Evolutionary conservation across 2,888 invertebrate species (phyloP).

Genomic region (Lithophane leautieri): DNA sequence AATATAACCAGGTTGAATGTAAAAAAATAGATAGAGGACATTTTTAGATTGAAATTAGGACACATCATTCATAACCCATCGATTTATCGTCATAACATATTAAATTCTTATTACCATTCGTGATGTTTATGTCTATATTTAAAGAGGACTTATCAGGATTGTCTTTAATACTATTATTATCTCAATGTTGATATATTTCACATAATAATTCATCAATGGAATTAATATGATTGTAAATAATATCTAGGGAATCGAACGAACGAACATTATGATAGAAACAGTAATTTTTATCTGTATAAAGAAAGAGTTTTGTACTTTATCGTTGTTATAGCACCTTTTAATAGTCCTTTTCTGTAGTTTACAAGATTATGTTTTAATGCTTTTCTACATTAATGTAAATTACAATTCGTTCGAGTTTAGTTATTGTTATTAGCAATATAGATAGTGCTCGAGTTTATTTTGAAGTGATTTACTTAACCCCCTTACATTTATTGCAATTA

Average conservation of each 20-base stretch:
- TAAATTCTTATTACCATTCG: conserved; percentile 1
- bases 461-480: conserved; percentile 15
- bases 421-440: conserved; percentile 37
- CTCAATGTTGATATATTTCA: conserved; percentile 60
- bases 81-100: conserved; percentile 34
- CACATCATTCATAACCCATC: conserved; percentile 49
- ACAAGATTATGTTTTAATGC: conserved; percentile 24
- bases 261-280: conserved; percentile 55
- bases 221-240: conserved; percentile 68
- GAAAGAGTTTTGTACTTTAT: conserved; percentile 42
- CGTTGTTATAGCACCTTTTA: conserved; percentile 42
- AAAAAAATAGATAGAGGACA: conserved; percentile 54
- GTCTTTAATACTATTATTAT: not conserved
- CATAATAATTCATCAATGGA: conserved; percentile 64
- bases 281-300: conserved; percentile 58
- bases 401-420: conserved; percentile 27
- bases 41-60: conserved; percentile 36
- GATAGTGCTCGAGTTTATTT: conserved; percentile 10
- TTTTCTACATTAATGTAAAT: conserved; percentile 46
- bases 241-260: conserved; percentile 62
- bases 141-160: not conserved
- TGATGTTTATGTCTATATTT: conserved; percentile 10
- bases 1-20: conserved; percentile 37
- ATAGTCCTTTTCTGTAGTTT: conserved; percentile 35
- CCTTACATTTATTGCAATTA: conserved; percentile 3